A percentile compares a stretch with the other conserved stretches of the same genome.
phyloP scores from a whole-genome alignment of 2,113 vertebrate species.

The Cisticola juncidis region DNA sequence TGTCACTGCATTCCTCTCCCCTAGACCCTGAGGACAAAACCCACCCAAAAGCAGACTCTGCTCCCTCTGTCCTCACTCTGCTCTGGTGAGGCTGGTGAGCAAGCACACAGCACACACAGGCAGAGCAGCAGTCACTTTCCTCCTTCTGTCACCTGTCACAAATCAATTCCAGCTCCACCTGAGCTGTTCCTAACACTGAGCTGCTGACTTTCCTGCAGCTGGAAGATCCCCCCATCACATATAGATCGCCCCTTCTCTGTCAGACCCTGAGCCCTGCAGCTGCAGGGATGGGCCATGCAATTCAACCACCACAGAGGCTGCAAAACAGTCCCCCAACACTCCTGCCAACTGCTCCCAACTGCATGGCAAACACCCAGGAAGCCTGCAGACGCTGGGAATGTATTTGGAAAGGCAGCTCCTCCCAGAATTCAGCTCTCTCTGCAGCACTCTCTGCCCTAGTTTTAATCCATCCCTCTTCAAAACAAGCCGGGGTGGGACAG shows the following conservation, averaged over 20 bases:
- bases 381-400: fast-evolving
- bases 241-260: background rate
- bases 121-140: background rate
- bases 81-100: fast-evolving
- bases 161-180: background rate
- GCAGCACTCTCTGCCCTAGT: background rate
- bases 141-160: background rate
- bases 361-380: background rate
- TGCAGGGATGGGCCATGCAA: fast-evolving
- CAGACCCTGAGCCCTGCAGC: fast-evolving
- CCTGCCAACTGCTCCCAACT: background rate
- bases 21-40: background rate
- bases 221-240: fast-evolving
- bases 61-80: fast-evolving
- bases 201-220: fast-evolving
- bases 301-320: background rate
- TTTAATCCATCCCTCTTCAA: background rate
- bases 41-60: background rate
- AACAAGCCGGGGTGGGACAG: fast-evolving
- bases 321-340: background rate
- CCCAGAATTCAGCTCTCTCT: background rate
- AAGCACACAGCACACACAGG: fast-evolving
- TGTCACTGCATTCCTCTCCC: too few relatives aligned
- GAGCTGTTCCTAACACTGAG: background rate
- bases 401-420: background rate